Evolutionary conservation across 92 coral and sea anemone genomes (phyloP).

Genomic region (Zoanthus gigantus): DNA sequence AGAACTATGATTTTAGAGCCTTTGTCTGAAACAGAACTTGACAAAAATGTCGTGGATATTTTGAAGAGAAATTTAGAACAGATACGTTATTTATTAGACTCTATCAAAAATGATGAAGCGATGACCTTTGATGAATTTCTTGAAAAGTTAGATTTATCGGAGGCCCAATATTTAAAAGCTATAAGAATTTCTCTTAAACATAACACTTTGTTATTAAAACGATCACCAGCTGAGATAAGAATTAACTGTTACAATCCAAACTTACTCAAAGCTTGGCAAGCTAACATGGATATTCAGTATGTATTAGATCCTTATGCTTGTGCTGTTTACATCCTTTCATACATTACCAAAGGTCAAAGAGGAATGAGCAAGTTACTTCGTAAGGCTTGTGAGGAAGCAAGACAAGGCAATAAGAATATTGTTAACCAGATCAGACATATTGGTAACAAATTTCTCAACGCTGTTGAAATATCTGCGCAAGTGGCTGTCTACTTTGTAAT

Average conservation of each 20-base stretch:
- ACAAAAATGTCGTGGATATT: constrained; percentile 34
- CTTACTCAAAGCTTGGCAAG: constrained; percentile 64
- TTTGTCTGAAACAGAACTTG: constrained; percentile 23
- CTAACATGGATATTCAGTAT: constrained; percentile 68
- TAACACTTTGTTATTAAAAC: constrained; percentile 38
- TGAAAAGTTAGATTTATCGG: constrained; percentile 37
- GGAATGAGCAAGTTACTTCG: constrained; percentile 69
- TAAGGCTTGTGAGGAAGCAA: constrained; percentile 67
- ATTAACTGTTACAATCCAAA: constrained; percentile 12
- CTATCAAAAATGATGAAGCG: constrained; percentile 35
- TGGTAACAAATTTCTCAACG: constrained; percentile 54
- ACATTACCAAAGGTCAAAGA: constrained; percentile 69
- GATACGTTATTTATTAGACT: constrained; percentile 29
- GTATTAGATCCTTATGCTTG: constrained; percentile 69
- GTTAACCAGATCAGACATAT: constrained; percentile 52
- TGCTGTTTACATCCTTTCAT: constrained; percentile 68
- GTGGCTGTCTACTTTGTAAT: constrained; percentile 76
- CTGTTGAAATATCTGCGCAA: constrained; percentile 73
- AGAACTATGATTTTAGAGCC: constrained; percentile 43
- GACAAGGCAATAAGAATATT: constrained; percentile 60
- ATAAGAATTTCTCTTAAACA: constrained; percentile 39
- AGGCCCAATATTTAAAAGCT: constrained; percentile 45
- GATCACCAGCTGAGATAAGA: constrained; percentile 21
- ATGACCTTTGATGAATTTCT: constrained; percentile 48
- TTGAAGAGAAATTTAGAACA: constrained; percentile 25